These are phyloP conservation scores for Sycophaga agraensis DNA, from an alignment of 1,140 invertebrate genomes.

Conservation along the genomic window DNA sequence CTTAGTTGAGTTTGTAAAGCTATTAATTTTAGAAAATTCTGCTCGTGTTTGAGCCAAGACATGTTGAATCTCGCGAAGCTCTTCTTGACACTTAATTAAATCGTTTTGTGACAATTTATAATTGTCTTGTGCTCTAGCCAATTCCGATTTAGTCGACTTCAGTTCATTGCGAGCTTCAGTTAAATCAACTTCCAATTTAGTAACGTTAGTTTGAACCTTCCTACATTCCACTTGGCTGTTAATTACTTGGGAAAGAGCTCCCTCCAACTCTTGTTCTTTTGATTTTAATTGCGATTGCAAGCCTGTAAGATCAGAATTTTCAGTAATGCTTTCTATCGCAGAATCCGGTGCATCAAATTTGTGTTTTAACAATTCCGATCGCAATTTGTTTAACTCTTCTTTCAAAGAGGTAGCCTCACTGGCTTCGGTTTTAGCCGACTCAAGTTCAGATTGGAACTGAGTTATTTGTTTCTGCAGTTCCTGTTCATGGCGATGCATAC, in stretches of 20 bases:
- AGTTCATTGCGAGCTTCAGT: constrained; percentile 37
- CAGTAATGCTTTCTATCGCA: constrained; percentile 37
- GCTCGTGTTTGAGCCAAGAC: constrained; percentile 38
- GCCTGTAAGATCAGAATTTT: constrained; percentile 38
- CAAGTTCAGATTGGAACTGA: constrained; percentile 47
- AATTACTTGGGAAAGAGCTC: constrained; percentile 33
- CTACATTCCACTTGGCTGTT: background rate
- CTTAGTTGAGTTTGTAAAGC: constrained; percentile 33
- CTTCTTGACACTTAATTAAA: constrained; percentile 38
- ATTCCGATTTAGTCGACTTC: constrained; percentile 34
- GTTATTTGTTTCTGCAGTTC: constrained; percentile 50
- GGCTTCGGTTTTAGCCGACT: constrained; percentile 40
- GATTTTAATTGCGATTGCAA: constrained; percentile 34
- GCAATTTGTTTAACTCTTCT: constrained; percentile 39
- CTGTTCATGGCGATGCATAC: constrained; percentile 49
- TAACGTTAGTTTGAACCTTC: constrained; percentile 37
- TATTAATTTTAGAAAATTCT: constrained; percentile 38
- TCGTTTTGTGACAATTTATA: constrained; percentile 41
- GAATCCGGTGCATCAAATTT: constrained; percentile 39
- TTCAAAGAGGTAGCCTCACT: constrained; percentile 40
- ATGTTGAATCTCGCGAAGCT: constrained; percentile 38
- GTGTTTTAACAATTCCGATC: constrained; percentile 41
- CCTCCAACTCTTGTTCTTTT: constrained; percentile 42
- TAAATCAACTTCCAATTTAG: constrained; percentile 38
- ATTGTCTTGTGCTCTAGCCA: constrained; percentile 33